Conservation (phyloP, 2,797 vertebrate genomes). For the Xiphophorus birchmanni region DNA sequence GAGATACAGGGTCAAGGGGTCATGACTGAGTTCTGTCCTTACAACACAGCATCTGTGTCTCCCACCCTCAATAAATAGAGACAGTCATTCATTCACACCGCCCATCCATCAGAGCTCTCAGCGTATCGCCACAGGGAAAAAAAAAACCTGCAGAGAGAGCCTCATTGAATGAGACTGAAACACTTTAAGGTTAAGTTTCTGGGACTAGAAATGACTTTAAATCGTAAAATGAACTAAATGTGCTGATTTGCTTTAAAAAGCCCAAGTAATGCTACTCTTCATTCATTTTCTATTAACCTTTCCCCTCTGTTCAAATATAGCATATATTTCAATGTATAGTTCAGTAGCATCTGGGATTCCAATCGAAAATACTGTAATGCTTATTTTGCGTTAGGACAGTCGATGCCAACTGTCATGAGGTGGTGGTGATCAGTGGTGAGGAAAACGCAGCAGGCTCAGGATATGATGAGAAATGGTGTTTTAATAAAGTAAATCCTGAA, state of each 20-base stretch:
- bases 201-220: constrained; percentile 7
- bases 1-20: constrained; percentile 62
- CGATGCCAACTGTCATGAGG: not conserved
- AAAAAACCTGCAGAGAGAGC: constrained; percentile 38
- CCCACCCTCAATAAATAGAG: constrained; percentile 83
- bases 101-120: constrained; percentile 81
- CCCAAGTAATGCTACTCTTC: too few species aligned
- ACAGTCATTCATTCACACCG: constrained; percentile 79
- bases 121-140: constrained; percentile 60
- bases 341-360: not conserved
- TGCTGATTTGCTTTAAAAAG: not conserved
- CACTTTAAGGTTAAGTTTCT: constrained; percentile 12
- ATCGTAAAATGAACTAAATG: not conserved
- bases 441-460: too few species aligned
- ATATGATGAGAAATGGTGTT: too few species aligned
- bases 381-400: not conserved
- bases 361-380: not conserved
- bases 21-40: constrained; percentile 76
- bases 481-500: too few species aligned
- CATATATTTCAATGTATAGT: not conserved
- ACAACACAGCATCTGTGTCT: constrained; percentile 81
- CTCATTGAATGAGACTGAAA: constrained; percentile 38
- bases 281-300: not conserved
- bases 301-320: not conserved
- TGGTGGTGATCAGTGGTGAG: too few species aligned